Percentiles rank a stretch among this genome's conserved stretches.
These are phyloP conservation scores for Dasysyrphus tricinctus DNA, from an alignment of 2,888 invertebrate species.

Conservation along the genomic window DNA sequence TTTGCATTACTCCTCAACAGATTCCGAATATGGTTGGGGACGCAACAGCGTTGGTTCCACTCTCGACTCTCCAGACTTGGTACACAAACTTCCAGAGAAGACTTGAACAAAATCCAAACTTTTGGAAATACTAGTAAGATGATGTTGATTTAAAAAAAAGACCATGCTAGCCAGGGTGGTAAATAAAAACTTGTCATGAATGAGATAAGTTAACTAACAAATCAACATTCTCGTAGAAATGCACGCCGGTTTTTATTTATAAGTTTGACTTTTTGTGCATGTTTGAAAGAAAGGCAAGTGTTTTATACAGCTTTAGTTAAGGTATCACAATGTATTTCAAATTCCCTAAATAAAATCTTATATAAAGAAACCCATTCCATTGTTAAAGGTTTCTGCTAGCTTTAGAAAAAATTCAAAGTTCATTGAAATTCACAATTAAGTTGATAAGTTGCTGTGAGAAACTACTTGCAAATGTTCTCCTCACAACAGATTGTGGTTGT, in stretches of 20 bases:
- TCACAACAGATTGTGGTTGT: too few relatives aligned
- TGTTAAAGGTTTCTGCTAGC: not conserved
- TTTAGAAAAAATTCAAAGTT: too few relatives aligned
- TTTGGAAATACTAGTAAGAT: slow-evolving; percentile 88
- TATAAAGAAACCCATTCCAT: not conserved
- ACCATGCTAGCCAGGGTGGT: slow-evolving; percentile 29
- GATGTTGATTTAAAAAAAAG: not conserved
- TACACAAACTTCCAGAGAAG: slow-evolving; percentile 96
- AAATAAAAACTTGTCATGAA: slow-evolving; percentile 36
- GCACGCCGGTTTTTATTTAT: slow-evolving; percentile 6
- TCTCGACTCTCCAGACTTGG: slow-evolving; percentile 95
- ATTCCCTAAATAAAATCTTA: slow-evolving; percentile 9
- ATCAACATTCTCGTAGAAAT: slow-evolving; percentile 43
- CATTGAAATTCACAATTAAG: too few relatives aligned
- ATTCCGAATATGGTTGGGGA: slow-evolving; percentile 91
- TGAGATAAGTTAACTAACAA: slow-evolving; percentile 35
- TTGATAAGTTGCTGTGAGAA: too few relatives aligned
- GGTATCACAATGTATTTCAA: slow-evolving; percentile 12
- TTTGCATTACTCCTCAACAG: slow-evolving; percentile 91
- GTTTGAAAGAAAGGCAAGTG: slow-evolving; percentile 5
- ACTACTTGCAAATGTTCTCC: too few relatives aligned
- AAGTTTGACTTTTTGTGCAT: not conserved
- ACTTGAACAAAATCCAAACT: slow-evolving; percentile 95
- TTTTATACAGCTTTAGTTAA: slow-evolving; percentile 23
- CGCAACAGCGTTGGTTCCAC: slow-evolving; percentile 89